phyloP scores from a whole-genome alignment of 2,888 invertebrate genomes.

The Cataglyphis rosenhaueri region DNA sequence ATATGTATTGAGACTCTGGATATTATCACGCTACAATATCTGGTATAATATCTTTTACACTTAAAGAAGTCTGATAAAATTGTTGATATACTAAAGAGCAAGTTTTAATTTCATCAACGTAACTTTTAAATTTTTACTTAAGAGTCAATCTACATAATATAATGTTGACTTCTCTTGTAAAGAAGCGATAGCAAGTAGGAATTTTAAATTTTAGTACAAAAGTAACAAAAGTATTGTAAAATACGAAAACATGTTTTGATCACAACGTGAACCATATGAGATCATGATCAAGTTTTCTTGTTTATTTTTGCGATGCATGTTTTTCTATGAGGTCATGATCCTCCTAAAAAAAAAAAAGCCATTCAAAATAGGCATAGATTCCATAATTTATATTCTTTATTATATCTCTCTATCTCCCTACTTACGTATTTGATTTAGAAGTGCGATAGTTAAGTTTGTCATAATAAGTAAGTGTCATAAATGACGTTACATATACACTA shows the following conservation, averaged over 20 bases:
- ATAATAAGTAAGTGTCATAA: not conserved
- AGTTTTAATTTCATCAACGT: not conserved
- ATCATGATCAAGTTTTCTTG: constrained; percentile 22
- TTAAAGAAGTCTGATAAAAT: not conserved
- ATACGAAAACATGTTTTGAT: constrained; percentile 71
- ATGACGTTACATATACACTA: not conserved
- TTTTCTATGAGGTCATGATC: constrained; percentile 24
- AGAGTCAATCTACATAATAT: constrained; percentile 5
- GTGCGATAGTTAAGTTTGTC: not conserved
- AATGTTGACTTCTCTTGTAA: not conserved
- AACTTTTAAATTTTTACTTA: not conserved
- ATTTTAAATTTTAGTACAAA: constrained; percentile 15
- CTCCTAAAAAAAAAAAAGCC: constrained; percentile 22
- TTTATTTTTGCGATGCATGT: constrained; percentile 5
- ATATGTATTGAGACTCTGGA: not conserved
- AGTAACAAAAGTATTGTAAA: constrained; percentile 36
- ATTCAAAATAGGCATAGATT: constrained; percentile 1
- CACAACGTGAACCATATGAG: not conserved
- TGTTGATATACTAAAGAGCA: not conserved
- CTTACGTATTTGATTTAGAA: not conserved
- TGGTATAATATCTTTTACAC: not conserved
- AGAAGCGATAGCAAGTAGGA: not conserved
- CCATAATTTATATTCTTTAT: constrained; percentile 18
- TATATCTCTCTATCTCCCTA: not conserved
- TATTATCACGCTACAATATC: not conserved